phyloP scores from a whole-genome alignment of 1,140 invertebrate genomes.

The Trachelipus rathkii region DNA sequence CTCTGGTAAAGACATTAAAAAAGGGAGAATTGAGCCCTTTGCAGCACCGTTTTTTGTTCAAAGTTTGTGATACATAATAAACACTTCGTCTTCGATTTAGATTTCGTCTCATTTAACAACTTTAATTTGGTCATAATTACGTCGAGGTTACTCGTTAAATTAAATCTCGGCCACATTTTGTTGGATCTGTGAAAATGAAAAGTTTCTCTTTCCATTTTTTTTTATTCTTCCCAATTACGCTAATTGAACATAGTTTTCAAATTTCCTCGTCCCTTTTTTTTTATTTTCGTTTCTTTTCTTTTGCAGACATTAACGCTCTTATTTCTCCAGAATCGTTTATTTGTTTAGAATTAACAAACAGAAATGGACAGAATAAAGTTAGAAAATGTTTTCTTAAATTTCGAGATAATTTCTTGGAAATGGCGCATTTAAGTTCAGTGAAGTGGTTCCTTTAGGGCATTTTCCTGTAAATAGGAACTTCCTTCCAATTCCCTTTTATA shows the following conservation, averaged over 20 bases:
- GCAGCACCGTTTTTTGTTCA: not conserved
- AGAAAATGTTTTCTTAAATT: not conserved
- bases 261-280: not conserved
- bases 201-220: too few relatives aligned
- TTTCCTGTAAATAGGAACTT: not conserved
- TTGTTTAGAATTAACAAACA: not conserved
- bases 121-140: conserved; percentile 6
- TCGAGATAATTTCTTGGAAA: not conserved
- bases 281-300: not conserved
- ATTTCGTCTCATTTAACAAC: conserved; percentile 1
- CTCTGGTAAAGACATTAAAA: not conserved
- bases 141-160: conserved; percentile 2
- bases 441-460: not conserved
- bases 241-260: not conserved
- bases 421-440: not conserved
- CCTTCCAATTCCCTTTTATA: not conserved
- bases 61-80: not conserved
- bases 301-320: not conserved
- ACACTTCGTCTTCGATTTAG: not conserved
- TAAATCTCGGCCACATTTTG: not conserved
- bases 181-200: too few relatives aligned
- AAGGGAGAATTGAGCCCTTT: not conserved
- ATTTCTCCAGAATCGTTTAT: not conserved
- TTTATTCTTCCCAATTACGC: not conserved
- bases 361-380: not conserved